A percentile compares a stretch with the other conserved stretches of the same genome.
phyloP scores from a whole-genome alignment of 2,888 invertebrate species.

The Sesia bembeciformis region DNA sequence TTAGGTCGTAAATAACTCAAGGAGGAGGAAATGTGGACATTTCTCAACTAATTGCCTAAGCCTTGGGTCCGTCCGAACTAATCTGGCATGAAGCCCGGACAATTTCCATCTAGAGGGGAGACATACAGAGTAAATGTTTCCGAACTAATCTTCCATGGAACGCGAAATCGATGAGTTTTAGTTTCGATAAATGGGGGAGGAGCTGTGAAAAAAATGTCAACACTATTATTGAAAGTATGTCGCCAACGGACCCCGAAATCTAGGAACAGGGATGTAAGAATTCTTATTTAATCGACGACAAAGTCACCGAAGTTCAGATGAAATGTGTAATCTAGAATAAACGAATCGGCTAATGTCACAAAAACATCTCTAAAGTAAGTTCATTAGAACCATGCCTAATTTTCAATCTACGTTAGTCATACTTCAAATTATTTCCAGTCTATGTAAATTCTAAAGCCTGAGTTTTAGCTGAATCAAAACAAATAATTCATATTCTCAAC shows the following conservation, averaged over 20 bases:
- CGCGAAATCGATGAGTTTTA: slow-evolving; percentile 49
- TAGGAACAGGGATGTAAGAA: neutral
- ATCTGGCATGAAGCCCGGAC: slow-evolving; percentile 38
- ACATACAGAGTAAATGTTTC: slow-evolving; percentile 30
- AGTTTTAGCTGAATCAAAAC: too few relatives aligned
- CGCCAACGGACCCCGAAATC: neutral
- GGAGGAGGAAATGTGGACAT: slow-evolving; percentile 7
- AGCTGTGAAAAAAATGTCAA: slow-evolving; percentile 49
- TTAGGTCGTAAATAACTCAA: too few relatives aligned
- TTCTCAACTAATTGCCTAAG: slow-evolving; percentile 10
- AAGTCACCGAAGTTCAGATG: too few relatives aligned
- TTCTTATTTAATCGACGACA: too few relatives aligned
- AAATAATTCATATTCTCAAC: too few relatives aligned
- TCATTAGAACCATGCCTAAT: too few relatives aligned
- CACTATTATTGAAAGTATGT: slow-evolving; percentile 30
- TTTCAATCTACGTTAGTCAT: too few relatives aligned
- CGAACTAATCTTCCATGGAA: slow-evolving; percentile 50
- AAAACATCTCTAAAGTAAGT: too few relatives aligned
- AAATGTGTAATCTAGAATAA: too few relatives aligned
- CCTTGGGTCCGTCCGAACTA: slow-evolving; percentile 15
- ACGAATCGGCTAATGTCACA: too few relatives aligned
- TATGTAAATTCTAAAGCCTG: too few relatives aligned
- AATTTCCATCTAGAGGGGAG: slow-evolving; percentile 3
- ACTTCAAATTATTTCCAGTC: too few relatives aligned
- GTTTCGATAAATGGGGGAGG: slow-evolving; percentile 24